Evolutionary conservation across 92 coral and sea anemone species (phyloP).

Genomic region (Plumapathes pennacea): DNA sequence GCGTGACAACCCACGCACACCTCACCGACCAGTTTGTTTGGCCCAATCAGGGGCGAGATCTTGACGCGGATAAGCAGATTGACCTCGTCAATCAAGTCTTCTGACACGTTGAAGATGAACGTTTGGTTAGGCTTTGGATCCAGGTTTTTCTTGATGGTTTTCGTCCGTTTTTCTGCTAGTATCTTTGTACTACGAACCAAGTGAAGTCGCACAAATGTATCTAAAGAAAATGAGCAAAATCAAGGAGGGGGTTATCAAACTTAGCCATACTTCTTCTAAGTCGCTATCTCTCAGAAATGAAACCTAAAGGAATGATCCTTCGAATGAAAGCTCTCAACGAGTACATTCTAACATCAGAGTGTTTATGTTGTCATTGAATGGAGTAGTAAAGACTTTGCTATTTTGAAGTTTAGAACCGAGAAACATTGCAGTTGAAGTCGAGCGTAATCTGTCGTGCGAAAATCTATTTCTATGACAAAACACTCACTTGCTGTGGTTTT

Average conservation of each 20-base stretch:
- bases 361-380: too few relatives aligned
- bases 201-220: slow-evolving; percentile 86
- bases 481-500: slow-evolving; percentile 67
- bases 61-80: slow-evolving; percentile 84
- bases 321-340: too few relatives aligned
- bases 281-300: too few relatives aligned
- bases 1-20: slow-evolving; percentile 82
- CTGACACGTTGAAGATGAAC: slow-evolving; percentile 53
- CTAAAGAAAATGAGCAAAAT: slow-evolving; percentile 38
- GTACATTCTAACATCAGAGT: too few relatives aligned
- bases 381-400: too few relatives aligned
- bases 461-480: too few relatives aligned
- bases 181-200: slow-evolving; percentile 79
- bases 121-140: slow-evolving; percentile 75
- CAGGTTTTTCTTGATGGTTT: slow-evolving; percentile 71
- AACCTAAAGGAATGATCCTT: too few relatives aligned
- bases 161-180: slow-evolving; percentile 68
- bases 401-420: too few relatives aligned
- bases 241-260: background rate
- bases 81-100: slow-evolving; percentile 65
- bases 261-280: background rate
- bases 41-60: slow-evolving; percentile 72
- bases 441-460: too few relatives aligned
- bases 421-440: too few relatives aligned
- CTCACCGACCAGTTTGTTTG: slow-evolving; percentile 76